phyloP scores from a whole-genome alignment of 2,113 vertebrate species.

The Panthera tigris region DNA sequence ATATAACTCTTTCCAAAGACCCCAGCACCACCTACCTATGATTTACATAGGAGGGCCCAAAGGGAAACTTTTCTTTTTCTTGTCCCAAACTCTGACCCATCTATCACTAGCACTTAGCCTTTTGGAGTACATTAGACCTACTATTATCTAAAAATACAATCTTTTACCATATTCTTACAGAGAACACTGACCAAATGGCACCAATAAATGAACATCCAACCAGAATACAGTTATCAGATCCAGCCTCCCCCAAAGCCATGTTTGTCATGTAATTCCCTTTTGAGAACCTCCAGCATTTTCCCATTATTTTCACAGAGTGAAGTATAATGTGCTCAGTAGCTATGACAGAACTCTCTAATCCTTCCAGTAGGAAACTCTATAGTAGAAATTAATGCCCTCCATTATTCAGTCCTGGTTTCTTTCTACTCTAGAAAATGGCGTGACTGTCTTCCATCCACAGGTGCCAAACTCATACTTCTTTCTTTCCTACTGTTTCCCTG shows the following conservation, averaged over 20 bases:
- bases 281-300: neutral
- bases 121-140: neutral
- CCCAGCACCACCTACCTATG: neutral
- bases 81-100: neutral
- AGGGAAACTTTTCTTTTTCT: neutral
- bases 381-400: neutral
- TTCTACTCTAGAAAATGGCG: neutral
- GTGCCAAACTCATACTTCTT: neutral
- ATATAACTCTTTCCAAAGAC: neutral
- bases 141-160: neutral
- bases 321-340: neutral
- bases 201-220: neutral
- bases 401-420: neutral
- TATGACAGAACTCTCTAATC: neutral
- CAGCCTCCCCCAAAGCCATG: neutral
- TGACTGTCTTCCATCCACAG: neutral
- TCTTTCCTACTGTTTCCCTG: neutral
- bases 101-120: neutral
- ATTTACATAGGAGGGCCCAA: neutral
- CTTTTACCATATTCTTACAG: neutral
- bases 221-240: neutral
- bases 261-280: neutral
- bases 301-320: neutral
- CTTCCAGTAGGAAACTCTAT: neutral
- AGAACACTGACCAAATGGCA: neutral